Evolutionary conservation across 2,797 vertebrate genomes (phyloP), one percentile per base, ranked within the genome.

Genomic region (Taeniopygia guttata): DNA sequence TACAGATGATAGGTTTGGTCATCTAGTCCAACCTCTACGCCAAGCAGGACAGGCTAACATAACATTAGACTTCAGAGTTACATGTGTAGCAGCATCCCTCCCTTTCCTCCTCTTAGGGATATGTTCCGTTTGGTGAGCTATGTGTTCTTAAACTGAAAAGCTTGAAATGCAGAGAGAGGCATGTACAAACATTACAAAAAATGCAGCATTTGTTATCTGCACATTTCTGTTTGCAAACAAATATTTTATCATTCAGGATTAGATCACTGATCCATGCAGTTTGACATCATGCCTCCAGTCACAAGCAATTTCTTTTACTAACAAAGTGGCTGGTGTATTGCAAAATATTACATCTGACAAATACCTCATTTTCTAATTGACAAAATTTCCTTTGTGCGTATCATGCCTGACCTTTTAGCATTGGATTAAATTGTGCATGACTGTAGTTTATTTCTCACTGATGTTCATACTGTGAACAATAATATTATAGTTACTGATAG

Each of bases 1-100:
- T 94, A 95, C 36, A 95, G 92, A 94, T 96, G 93, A 97, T 95
- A 95, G 95, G 88, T 89, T 96, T 96, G 96, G 95, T 95, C 76
- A 62, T 94, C 87, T 73, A 59, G 81, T 72, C 70, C 92, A 89
- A 90, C 89, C 93, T 96, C 94, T 95, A 96, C 86, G 95, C 76
- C 77, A 58, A 80, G 88, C 45, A 91, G 92, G 86, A 92, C 89
- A 88, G 84, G 76, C 90, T 95, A 94, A 95, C 88, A 83, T 94
- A 94, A 87, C 87, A 94, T 95, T 96, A 95, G 72, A 40, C 68
- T 90, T 83, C 82, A 43, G 85, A 95, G 92, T 87, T 86, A 96
- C 96, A 95, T 88, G 63, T 87, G 87, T 94, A 89, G 77, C 76
- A 93, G 69, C 89, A 90, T 90, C 90, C 73, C 76, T 95, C 78